phyloP scores from a whole-genome alignment of 2,797 vertebrate genomes.

The Sebastes iracundus region DNA sequence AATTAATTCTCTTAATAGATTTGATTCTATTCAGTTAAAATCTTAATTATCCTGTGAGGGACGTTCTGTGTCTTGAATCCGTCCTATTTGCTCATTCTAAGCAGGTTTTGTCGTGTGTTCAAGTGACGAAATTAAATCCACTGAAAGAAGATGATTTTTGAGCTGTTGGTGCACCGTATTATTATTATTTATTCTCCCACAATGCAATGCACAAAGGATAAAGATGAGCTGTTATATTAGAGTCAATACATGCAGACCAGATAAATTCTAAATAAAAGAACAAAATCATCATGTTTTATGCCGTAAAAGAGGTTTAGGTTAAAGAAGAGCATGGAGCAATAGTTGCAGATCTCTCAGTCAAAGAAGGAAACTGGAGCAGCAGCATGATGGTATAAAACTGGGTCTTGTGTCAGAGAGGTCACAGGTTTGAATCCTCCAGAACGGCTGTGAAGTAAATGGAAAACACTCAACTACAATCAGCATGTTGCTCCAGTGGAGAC shows the following conservation, averaged over 20 bases:
- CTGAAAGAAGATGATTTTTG: neutral
- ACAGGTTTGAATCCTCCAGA: neutral
- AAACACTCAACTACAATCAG: neutral
- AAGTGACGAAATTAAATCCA: neutral
- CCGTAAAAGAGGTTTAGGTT: neutral
- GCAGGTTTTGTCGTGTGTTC: neutral
- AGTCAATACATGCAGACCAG: neutral
- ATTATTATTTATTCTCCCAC: neutral
- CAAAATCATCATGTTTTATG: neutral
- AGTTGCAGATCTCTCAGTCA: neutral
- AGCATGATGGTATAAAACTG: neutral
- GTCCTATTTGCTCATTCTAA: neutral
- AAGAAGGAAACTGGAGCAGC: neutral
- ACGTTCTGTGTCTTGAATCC: neutral
- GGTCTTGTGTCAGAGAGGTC: neutral
- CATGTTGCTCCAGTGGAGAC: neutral
- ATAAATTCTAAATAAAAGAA: neutral
- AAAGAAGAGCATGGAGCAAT: neutral
- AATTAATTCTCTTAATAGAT: neutral
- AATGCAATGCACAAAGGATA: neutral
- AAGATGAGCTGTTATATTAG: neutral
- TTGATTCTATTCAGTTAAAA: neutral
- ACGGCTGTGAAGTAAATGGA: slow-evolving; percentile 7
- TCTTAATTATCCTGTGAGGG: neutral
- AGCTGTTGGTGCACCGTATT: neutral